Percentiles rank a stretch among this genome's conserved stretches.
Conservation (phyloP, 2,113 vertebrate genomes). For the Colistium nudipinnis region DNA sequence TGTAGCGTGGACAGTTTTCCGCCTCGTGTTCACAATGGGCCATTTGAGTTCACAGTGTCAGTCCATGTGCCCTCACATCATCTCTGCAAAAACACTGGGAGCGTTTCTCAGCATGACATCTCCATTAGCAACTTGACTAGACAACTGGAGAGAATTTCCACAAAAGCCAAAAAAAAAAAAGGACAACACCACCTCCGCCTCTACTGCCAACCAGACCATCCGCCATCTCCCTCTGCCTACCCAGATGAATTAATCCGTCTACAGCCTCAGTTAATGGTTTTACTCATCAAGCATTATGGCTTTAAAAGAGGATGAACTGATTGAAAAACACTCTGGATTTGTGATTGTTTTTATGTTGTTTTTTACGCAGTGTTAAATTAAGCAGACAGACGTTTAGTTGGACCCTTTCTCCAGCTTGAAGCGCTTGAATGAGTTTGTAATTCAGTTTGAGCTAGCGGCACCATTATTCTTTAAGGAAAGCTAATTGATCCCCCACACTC, state of each 20-base stretch:
- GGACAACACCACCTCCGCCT: slow-evolving; percentile 14
- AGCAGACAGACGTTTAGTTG: slow-evolving; percentile 35
- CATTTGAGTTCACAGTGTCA: slow-evolving; percentile 55
- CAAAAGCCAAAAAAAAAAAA: too few relatives aligned
- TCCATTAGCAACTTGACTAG: slow-evolving; percentile 74
- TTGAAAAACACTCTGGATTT: slow-evolving; percentile 56
- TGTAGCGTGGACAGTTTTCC: slow-evolving; percentile 50
- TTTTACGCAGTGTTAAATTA: slow-evolving; percentile 39
- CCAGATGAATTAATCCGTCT: slow-evolving; percentile 77
- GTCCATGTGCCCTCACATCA: slow-evolving; percentile 37
- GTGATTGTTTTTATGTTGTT: slow-evolving; percentile 34
- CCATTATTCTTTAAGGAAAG: slow-evolving; percentile 38
- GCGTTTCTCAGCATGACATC: slow-evolving; percentile 75
- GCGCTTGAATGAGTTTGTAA: slow-evolving; percentile 26
- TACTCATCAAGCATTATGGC: slow-evolving; percentile 72
- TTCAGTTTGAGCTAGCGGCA: slow-evolving; percentile 17
- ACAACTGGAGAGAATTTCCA: slow-evolving; percentile 42
- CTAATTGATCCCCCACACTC: slow-evolving; percentile 17
- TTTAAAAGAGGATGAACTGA: slow-evolving; percentile 58
- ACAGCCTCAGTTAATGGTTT: slow-evolving; percentile 78
- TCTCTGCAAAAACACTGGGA: slow-evolving; percentile 63
- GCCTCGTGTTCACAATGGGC: slow-evolving; percentile 57
- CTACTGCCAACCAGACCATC: slow-evolving; percentile 9
- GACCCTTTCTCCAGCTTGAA: slow-evolving; percentile 20
- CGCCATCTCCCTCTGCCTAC: slow-evolving; percentile 23